Evolutionary conservation across 2,797 vertebrate species (phyloP), one percentile per base, ranked within the genome.

Genomic region (Glossophaga mutica): DNA sequence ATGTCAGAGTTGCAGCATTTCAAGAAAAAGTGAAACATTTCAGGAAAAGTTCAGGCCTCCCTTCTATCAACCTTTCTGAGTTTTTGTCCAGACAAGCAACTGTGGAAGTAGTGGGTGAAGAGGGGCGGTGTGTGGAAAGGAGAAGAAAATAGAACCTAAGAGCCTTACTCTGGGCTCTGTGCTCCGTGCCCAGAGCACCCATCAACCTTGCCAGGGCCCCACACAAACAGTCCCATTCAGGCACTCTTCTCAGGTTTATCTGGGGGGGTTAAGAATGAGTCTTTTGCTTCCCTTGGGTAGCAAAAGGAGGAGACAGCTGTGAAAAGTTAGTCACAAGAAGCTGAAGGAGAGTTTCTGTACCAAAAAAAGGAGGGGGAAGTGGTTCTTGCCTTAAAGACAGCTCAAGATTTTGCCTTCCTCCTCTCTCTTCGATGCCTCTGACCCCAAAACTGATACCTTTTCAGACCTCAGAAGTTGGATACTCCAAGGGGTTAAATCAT

Each of bases 281-380:
- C 37, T 87, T 82, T 71, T 74, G 71, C 55, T 87, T 62, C 55
- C 34, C n/a, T n/a, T 92, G 55, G 59, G 34, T 42, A 70, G 46
- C 50, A 76, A 85, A 83, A 94, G 29, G 55, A 74, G 39, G 39
- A 57, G n/a, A 55, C 39, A 86, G 29, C 86, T 94, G 4, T 92
- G 78, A 89, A 68, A 78, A 94, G 5, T 14, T 83, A 77, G 42
- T 92, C 81, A 55, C 78, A 85, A 96, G 79, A 96, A 94, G 32
- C 73, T 59, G 52, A 92, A 94, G 84, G 26, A 97, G 55, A 88
- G 48, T 87, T 95, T 95, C 85, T 92, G 67, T 39, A 94, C 22
- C n/a, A 9, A 55, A 50, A 9, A 65, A 16, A 65, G 32, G 7
- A 65, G 32, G 26, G 10, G 10, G 22, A 95, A 42, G 70, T 37